Conservation (phyloP, 2,113 vertebrate genomes). For the Chroicocephalus ridibundus region DNA sequence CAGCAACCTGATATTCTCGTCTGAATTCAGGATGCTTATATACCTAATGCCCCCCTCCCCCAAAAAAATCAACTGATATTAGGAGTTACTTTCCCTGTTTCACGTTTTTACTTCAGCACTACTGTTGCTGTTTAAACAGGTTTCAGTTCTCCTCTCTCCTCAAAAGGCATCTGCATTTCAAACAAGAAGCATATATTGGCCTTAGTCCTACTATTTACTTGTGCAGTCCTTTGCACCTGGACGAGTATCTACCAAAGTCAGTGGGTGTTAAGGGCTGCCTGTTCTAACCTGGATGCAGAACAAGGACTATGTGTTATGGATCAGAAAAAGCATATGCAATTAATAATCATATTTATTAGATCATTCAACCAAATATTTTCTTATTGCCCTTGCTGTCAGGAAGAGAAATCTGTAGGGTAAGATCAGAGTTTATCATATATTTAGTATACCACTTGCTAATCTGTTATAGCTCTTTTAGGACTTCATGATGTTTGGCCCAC, state of each 20-base stretch:
- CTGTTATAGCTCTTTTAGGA: background rate
- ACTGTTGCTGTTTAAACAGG: background rate
- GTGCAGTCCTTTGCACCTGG: background rate
- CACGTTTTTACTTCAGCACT: background rate
- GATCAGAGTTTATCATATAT: background rate
- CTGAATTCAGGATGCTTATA: background rate
- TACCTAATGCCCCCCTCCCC: rapidly evolving
- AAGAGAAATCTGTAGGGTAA: background rate
- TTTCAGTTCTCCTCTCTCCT: background rate
- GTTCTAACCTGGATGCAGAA: background rate
- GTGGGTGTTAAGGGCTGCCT: background rate
- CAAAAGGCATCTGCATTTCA: background rate
- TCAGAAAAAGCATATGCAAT: background rate
- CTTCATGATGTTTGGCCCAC: rapidly evolving
- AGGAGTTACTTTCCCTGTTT: background rate
- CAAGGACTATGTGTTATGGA: background rate
- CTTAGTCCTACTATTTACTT: background rate
- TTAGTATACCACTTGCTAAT: background rate
- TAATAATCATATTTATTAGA: background rate
- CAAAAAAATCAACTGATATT: background rate
- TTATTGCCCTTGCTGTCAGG: background rate
- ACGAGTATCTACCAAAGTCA: background rate
- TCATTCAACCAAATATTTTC: background rate
- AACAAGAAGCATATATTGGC: background rate
- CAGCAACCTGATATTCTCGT: background rate